phyloP scores from a whole-genome alignment of 2,888 invertebrate species.

The Thereva unica region DNA sequence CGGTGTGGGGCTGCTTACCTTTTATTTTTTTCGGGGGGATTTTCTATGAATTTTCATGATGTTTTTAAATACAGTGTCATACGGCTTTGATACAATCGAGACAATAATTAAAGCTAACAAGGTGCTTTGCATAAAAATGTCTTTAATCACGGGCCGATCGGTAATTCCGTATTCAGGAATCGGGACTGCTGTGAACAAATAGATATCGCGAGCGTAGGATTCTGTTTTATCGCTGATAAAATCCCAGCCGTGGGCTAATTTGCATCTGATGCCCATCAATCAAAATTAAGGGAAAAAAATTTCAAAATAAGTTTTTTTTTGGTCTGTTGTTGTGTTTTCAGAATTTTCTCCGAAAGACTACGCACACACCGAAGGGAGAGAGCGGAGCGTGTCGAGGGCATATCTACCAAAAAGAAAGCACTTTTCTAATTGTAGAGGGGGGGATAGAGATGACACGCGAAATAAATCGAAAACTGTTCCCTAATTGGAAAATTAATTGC shows the following conservation, averaged over 20 bases:
- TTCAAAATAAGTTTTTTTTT: background rate
- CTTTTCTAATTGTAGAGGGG: slow-evolving; percentile 8
- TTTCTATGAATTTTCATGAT: background rate
- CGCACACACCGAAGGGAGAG: too few relatives aligned
- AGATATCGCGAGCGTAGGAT: slow-evolving; percentile 21
- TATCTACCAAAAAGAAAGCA: too few relatives aligned
- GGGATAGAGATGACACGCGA: slow-evolving; percentile 23
- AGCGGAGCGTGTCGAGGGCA: too few relatives aligned
- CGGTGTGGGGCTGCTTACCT: too few relatives aligned
- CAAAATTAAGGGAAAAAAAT: slow-evolving; percentile 23
- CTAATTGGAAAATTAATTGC: slow-evolving; percentile 34
- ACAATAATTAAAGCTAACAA: slow-evolving; percentile 29
- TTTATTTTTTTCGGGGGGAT: too few relatives aligned
- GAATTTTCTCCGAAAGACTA: too few relatives aligned
- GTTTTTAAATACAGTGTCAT: too few relatives aligned
- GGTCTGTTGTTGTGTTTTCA: slow-evolving; percentile 13
- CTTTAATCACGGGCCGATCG: slow-evolving; percentile 27
- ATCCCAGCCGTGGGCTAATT: slow-evolving; percentile 20
- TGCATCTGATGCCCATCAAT: slow-evolving; percentile 31
- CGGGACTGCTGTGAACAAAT: slow-evolving; percentile 21
- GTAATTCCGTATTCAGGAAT: slow-evolving; percentile 28
- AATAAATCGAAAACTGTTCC: slow-evolving; percentile 19
- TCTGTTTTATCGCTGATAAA: slow-evolving; percentile 12
- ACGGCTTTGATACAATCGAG: background rate
- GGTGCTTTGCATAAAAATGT: slow-evolving; percentile 33